Evolutionary conservation across 2,113 vertebrate genomes (phyloP), one percentile per base, ranked within the genome.

Genomic region (Trachemys scripta): DNA sequence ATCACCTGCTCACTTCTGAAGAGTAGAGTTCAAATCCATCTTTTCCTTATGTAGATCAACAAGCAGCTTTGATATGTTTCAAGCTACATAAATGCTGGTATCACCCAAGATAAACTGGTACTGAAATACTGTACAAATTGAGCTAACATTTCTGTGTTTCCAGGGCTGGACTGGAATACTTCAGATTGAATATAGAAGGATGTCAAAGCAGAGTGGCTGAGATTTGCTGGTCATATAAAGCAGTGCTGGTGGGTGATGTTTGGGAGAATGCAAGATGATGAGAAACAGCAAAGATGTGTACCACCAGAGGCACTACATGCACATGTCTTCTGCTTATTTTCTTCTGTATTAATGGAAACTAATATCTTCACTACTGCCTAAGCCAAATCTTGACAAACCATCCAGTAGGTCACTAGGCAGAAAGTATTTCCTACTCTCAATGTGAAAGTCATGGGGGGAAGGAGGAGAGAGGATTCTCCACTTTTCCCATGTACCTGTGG

Each of bases 41-140:
- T 92, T 93, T 84, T 95, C 49, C 19, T 72, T 72, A 69, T 38
- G 6, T 22, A 94, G 69, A 80, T 88, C 80, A 92, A 12, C n/a
- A 90, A 31, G 49, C 47, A 82, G n/a, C 4, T 90, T 92, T 87
- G 59, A 38, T 42, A 87, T 56, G 47, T 82, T 93, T 90, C 7
- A 57, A 38, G 49, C 69, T 72, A 85, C 62, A 42, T 53, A 49
- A 53, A 47, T 49, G 1, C n/a, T 69, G 38, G 17, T 45, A 88
- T 78, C 72, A 95, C 20, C 57, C 35, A 57, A 72, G 38, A 38
- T 2, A 89, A 45, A 69, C 6, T 14, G 85, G 6, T 38, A 84
- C 49, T 0, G 10, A 90, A 1, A 92, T 69, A 4, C 51, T 83
- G n/a, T 35, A 3, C 51, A 57, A n/a, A 35, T 69, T 69, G 65